Conservation (phyloP, 2,113 vertebrate genomes). For the Cyprinodon brontotheroides region DNA sequence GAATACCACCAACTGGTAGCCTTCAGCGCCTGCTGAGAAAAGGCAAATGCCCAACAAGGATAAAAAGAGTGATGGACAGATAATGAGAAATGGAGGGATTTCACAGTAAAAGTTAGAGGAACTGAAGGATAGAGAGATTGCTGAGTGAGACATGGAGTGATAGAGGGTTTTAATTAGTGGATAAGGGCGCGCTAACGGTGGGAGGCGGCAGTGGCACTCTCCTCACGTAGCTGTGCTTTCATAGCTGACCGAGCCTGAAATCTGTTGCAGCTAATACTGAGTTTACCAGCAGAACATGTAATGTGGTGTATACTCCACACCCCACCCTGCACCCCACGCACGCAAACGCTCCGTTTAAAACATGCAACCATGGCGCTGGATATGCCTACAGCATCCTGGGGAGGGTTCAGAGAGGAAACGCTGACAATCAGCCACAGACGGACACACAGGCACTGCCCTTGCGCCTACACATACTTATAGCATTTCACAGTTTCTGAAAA, state of each 20-base stretch:
- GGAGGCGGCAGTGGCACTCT: slow-evolving; percentile 53
- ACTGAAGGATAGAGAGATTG: slow-evolving; percentile 67
- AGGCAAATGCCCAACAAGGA: slow-evolving; percentile 30
- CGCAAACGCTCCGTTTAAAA: slow-evolving; percentile 20
- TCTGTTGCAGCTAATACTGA: slow-evolving; percentile 64
- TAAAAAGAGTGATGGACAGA: slow-evolving; percentile 62
- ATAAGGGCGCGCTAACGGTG: slow-evolving; percentile 65
- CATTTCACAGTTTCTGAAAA: slow-evolving; percentile 53
- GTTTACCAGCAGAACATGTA: slow-evolving; percentile 65
- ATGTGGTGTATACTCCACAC: slow-evolving; percentile 24
- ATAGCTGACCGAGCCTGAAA: slow-evolving; percentile 77
- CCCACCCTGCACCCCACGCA: slow-evolving; percentile 19
- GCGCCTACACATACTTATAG: slow-evolving; percentile 61
- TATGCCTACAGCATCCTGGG: slow-evolving; percentile 19
- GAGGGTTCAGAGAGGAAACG: slow-evolving; percentile 37
- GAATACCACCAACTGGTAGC: slow-evolving; percentile 43
- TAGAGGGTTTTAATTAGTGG: slow-evolving; percentile 78
- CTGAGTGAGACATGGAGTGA: slow-evolving; percentile 68
- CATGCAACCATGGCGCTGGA: slow-evolving; percentile 18
- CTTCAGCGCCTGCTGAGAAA: slow-evolving; percentile 4
- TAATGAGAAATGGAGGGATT: slow-evolving; percentile 64
- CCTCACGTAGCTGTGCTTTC: slow-evolving; percentile 69
- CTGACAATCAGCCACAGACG: slow-evolving; percentile 42
- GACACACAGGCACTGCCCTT: slow-evolving; percentile 41
- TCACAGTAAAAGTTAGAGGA: slow-evolving; percentile 51